Base-by-base conservation (phyloP, 1,140 invertebrate species). In the Harpegnathos saltator region DNA sequence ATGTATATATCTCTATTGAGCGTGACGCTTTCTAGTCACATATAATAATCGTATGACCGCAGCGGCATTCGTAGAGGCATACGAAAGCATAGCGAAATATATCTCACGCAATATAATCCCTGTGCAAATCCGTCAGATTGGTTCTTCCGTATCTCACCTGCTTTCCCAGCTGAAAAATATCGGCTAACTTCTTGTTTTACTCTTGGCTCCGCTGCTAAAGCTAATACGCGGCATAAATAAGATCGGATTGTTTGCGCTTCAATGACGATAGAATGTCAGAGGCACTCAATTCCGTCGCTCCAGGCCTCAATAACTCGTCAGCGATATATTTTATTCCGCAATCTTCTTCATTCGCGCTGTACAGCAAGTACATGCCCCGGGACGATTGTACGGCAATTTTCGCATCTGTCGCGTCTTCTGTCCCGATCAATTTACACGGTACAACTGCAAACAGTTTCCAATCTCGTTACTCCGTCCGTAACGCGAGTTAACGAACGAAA, bases 191-290 rank as follows among this genome's bases (percentile, higher is more conserved):
- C 29, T 56, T 75, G 12, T 24, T 52, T 77, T 38, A 56, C 11
- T 38, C 61, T 15, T 59, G 44, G 7, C 44, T 17, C 19, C 5
- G 33, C n/a, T 17, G 15, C 2, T 66, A 38, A 58, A 58, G 33
- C n/a, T n/a, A n/a, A 11, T 68, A 56, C 5, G n/a, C 12, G 5
- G 50, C 22, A 19, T 56, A 78, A 68, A 78, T 68, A 78, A 69
- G 52, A 68, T 68, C 11, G 50, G 15, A 78, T 78, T 78, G 50
- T 68, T 78, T 68, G 62, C 63, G 33, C 14, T 65, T n/a, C 33
- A 24, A 15, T 9, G 26, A 54, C 26, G 33, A n/a, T 44, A 65
- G 19, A 44, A 69, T 44, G 52, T 78, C 17, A 38, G 17, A 78
- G 33, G 29, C 22, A n/a, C n/a, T n/a, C n/a, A 24, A 33, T 7